Conservation (phyloP, 2,113 vertebrate genomes). For the Cynocephalus volans region DNA sequence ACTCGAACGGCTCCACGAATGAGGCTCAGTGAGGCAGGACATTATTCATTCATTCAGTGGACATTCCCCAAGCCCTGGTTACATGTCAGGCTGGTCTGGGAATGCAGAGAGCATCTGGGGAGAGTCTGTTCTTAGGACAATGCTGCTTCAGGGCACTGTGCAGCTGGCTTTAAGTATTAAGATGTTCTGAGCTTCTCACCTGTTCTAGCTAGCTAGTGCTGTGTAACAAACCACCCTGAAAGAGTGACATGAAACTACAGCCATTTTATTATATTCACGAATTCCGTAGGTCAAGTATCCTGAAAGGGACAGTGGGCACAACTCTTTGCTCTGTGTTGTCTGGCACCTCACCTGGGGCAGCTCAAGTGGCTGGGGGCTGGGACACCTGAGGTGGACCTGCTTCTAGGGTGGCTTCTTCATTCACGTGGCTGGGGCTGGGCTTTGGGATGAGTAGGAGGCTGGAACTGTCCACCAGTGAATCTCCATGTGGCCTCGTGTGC, state of each 20-base stretch:
- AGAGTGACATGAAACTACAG: rapidly evolving
- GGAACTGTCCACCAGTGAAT: rapidly evolving
- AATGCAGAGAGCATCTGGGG: rapidly evolving
- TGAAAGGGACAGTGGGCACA: neutral
- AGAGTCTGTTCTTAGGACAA: rapidly evolving
- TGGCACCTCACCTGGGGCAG: rapidly evolving
- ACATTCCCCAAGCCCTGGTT: rapidly evolving
- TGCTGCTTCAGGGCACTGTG: rapidly evolving
- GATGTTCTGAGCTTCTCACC: too few species aligned
- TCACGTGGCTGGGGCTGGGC: rapidly evolving
- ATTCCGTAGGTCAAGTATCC: neutral
- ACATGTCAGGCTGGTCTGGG: rapidly evolving
- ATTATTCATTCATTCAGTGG: rapidly evolving
- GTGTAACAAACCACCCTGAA: rapidly evolving
- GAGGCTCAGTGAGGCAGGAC: neutral
- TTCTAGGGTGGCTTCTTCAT: neutral
- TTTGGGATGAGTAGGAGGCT: rapidly evolving
- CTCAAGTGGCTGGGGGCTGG: rapidly evolving
- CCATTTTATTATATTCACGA: rapidly evolving
- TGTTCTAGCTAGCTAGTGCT: neutral
- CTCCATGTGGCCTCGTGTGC: rapidly evolving
- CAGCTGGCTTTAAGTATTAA: neutral
- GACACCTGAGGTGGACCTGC: rapidly evolving
- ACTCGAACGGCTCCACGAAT: rapidly evolving
- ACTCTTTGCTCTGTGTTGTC: rapidly evolving